Percentiles rank a stretch among this genome's conserved stretches.
These are phyloP conservation scores for Cyanoramphus novaezelandiae DNA, from an alignment of 2,113 vertebrate genomes.

Conservation along the genomic window DNA sequence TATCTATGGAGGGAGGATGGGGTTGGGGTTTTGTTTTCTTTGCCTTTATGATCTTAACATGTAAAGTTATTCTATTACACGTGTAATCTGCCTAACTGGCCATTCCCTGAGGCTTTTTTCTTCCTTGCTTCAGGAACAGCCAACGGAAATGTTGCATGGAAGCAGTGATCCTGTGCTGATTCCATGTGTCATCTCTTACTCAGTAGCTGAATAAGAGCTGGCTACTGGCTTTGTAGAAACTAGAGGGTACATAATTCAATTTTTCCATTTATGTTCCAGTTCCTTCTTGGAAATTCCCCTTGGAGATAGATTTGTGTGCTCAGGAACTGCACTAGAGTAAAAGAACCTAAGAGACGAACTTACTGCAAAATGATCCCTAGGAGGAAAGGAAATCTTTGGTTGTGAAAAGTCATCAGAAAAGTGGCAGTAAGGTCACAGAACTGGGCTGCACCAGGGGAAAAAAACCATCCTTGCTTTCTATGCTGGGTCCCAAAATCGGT, in stretches of 20 bases:
- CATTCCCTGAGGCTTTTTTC: not conserved
- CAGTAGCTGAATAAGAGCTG: not conserved
- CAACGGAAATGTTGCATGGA: not conserved
- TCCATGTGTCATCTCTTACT: not conserved
- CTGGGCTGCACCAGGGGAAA: not conserved
- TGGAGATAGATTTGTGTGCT: not conserved
- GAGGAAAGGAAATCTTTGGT: not conserved
- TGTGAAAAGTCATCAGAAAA: not conserved
- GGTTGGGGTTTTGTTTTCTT: not conserved
- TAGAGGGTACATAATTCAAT: not conserved
- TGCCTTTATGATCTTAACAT: not conserved
- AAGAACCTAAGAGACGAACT: not conserved
- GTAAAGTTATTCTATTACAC: rapidly evolving
- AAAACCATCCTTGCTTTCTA: not conserved
- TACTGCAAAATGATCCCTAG: not conserved
- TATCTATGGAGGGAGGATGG: not conserved
- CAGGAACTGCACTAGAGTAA: not conserved
- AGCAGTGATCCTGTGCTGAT: not conserved
- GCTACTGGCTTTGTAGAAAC: not conserved
- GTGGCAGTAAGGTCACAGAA: not conserved
- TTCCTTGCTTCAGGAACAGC: not conserved
- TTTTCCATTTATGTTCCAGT: not conserved
- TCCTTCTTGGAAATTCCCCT: not conserved
- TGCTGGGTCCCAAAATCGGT: not conserved
- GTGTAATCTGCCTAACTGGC: not conserved